A percentile compares a stretch with the other conserved stretches of the same genome.
Evolutionary conservation across 1,140 invertebrate genomes (phyloP).

Genomic region (Microplitis mediator): DNA sequence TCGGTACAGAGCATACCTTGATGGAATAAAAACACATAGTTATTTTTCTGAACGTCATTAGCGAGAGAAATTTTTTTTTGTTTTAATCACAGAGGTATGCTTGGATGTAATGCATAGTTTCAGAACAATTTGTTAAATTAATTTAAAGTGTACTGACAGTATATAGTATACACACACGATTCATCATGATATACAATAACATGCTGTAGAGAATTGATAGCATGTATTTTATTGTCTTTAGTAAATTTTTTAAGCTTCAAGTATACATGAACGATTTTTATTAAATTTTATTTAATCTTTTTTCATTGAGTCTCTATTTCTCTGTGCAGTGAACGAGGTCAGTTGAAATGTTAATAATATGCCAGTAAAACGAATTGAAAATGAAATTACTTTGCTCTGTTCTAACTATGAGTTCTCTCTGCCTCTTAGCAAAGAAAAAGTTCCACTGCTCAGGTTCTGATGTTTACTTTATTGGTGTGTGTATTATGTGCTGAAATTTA

Average conservation of each 20-base stretch:
- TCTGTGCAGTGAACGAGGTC: neutral
- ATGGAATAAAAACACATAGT: neutral
- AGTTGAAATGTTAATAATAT: conserved; percentile 8
- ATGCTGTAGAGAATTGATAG: no score
- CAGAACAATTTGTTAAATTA: neutral
- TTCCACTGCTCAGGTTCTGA: neutral
- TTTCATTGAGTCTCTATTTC: neutral
- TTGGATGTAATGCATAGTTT: neutral
- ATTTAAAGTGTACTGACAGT: neutral
- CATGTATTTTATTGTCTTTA: no score
- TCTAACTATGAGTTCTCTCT: no score
- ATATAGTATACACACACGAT: neutral
- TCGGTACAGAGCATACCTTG: neutral
- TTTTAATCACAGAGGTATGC: neutral
- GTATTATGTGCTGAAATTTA: neutral
- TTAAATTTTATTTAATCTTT: neutral
- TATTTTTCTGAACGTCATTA: neutral
- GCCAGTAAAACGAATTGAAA: neutral
- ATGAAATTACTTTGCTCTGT: no score
- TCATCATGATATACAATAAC: no score
- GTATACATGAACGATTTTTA: no score
- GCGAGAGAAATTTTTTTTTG: neutral
- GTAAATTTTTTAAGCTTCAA: no score
- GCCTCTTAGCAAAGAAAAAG: neutral
- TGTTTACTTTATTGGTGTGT: neutral